Evolutionary conservation across 2,888 invertebrate genomes (phyloP).

Genomic region (Nemurella pictetii): DNA sequence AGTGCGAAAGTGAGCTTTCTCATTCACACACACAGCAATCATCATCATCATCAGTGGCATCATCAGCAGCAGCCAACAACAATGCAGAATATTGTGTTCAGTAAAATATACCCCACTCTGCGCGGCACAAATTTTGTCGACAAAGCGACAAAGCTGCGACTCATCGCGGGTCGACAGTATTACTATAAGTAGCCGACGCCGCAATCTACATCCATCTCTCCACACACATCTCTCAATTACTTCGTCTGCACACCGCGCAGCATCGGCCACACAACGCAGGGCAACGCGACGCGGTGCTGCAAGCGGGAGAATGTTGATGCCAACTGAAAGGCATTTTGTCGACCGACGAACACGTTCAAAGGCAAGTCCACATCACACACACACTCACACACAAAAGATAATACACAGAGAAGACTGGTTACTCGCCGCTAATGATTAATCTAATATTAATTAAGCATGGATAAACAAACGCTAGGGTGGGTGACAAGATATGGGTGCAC

Average conservation of each 20-base stretch:
- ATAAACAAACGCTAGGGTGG: not conserved
- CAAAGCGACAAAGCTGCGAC: not conserved
- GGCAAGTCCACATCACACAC: not conserved
- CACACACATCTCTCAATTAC: not conserved
- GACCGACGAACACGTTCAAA: not conserved
- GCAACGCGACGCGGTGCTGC: too few relatives aligned
- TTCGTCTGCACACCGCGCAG: not conserved
- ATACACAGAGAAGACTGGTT: not conserved
- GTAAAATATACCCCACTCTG: not conserved
- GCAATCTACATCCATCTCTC: not conserved
- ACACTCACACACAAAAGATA: not conserved
- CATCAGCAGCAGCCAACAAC: not conserved
- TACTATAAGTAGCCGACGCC: not conserved
- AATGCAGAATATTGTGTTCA: not conserved
- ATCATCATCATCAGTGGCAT: not conserved
- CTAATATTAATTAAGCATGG: not conserved
- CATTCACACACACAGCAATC: not conserved
- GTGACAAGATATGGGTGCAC: not conserved
- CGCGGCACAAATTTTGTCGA: not conserved
- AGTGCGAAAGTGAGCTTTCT: not conserved
- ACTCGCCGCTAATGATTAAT: not conserved
- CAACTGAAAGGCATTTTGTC: not conserved
- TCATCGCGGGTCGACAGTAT: not conserved
- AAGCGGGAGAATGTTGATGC: not conserved
- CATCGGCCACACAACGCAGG: not conserved